Evolutionary conservation across 2,888 invertebrate genomes (phyloP).

Genomic region (Rugalucina vietnamica): DNA sequence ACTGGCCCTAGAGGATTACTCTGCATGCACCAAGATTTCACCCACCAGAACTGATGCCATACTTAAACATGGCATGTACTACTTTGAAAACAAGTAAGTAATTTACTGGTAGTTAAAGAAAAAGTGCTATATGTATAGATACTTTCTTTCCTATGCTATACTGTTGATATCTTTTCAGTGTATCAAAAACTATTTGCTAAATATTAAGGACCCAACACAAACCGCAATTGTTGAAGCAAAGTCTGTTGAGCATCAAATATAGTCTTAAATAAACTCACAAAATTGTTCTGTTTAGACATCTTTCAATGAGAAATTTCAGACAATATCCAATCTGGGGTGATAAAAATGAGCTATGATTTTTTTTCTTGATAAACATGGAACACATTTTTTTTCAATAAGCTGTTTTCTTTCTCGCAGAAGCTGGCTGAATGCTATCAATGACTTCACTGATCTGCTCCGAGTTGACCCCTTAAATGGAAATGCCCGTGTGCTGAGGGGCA

Average conservation of each 20-base stretch:
- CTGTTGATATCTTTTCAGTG: neutral
- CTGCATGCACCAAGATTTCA: constrained; percentile 79
- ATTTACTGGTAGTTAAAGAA: neutral
- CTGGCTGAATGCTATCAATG: constrained; percentile 82
- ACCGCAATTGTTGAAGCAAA: no score
- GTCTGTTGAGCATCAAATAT: no score
- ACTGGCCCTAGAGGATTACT: constrained; percentile 83
- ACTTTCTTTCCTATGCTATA: neutral
- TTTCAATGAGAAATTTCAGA: no score
- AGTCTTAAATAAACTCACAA: no score
- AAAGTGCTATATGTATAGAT: no score
- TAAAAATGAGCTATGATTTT: no score
- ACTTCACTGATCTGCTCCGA: constrained; percentile 82
- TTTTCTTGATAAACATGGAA: no score
- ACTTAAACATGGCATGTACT: constrained; percentile 81
- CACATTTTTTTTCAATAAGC: no score
- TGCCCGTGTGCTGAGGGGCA: constrained; percentile 80
- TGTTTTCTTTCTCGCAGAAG: constrained; percentile 68
- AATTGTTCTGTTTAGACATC: no score
- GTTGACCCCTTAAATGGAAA: constrained; percentile 78
- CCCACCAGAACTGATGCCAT: constrained; percentile 82
- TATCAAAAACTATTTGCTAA: neutral
- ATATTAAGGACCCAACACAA: no score
- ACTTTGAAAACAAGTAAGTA: constrained; percentile 81
- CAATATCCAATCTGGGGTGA: no score